A percentile compares a stretch with the other conserved stretches of the same genome.
These are phyloP conservation scores for Hyposmocoma kahamanoa DNA, from an alignment of 1,140 invertebrate genomes.

Conservation along the genomic window DNA sequence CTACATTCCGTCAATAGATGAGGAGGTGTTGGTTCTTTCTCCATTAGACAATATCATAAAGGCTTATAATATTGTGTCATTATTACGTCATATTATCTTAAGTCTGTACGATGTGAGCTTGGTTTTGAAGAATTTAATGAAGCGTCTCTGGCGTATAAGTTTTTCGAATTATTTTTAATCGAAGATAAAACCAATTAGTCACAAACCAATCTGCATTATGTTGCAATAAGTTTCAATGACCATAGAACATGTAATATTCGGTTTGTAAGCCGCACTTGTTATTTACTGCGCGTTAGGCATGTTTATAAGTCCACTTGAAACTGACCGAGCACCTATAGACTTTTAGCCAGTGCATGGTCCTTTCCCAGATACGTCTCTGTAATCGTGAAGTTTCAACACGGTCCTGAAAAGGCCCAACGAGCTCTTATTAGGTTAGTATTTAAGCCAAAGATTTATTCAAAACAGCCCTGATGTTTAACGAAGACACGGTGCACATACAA, in stretches of 20 bases:
- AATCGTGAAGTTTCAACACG: slow-evolving; percentile 42
- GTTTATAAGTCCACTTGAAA: not conserved
- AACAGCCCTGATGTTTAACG: slow-evolving; percentile 44
- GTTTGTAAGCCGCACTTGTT: not conserved
- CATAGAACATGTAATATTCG: not conserved
- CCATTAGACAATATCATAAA: too few relatives aligned
- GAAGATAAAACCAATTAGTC: not conserved
- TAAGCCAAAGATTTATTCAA: slow-evolving; percentile 55
- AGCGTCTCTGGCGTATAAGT: too few relatives aligned
- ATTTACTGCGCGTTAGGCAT: not conserved
- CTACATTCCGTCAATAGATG: too few relatives aligned
- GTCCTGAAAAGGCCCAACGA: slow-evolving; percentile 43
- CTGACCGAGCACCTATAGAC: slow-evolving; percentile 1
- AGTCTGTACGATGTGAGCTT: too few relatives aligned
- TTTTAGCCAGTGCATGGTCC: slow-evolving; percentile 41
- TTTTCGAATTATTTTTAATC: too few relatives aligned
- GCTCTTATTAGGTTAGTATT: slow-evolving; percentile 61
- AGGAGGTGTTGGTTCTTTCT: too few relatives aligned
- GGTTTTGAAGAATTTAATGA: too few relatives aligned
- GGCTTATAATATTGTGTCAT: too few relatives aligned
- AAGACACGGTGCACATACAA: slow-evolving; percentile 34
- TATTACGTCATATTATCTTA: too few relatives aligned
- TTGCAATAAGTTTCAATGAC: not conserved
- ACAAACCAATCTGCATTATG: not conserved
- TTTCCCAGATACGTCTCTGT: slow-evolving; percentile 52